phyloP scores from a whole-genome alignment of 2,888 invertebrate genomes.

The Quadriops clusia region DNA sequence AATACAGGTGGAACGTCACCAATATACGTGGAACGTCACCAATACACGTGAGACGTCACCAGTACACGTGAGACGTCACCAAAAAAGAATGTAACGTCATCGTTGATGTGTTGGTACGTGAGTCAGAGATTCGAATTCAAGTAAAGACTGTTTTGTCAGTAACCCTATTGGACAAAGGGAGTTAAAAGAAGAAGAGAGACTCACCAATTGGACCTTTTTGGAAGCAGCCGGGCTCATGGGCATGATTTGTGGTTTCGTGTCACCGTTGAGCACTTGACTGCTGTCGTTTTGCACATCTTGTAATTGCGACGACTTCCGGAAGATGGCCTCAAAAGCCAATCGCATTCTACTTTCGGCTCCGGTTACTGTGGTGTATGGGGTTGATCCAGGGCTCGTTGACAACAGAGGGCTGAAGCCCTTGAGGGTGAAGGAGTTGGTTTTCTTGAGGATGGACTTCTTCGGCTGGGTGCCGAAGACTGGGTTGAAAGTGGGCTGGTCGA shows the following conservation, averaged over 20 bases:
- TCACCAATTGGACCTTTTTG: constrained; percentile 82
- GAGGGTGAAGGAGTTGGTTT: constrained; percentile 76
- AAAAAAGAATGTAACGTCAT: too few relatives aligned
- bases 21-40: too few relatives aligned
- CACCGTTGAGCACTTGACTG: constrained; percentile 31
- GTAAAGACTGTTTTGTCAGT: too few relatives aligned
- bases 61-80: too few relatives aligned
- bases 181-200: too few relatives aligned
- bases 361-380: constrained; percentile 75
- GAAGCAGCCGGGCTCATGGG: constrained; percentile 59
- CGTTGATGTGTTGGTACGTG: too few relatives aligned
- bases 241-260: constrained; percentile 36
- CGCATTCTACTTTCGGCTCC: constrained; percentile 80
- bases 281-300: constrained; percentile 59
- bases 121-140: too few relatives aligned
- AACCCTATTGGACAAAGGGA: too few relatives aligned
- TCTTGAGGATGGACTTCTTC: constrained; percentile 85
- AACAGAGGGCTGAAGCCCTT: constrained; percentile 46
- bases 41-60: too few relatives aligned
- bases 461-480: constrained; percentile 37
- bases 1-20: too few relatives aligned
- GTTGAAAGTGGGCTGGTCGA: constrained; percentile 35
- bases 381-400: constrained; percentile 44
- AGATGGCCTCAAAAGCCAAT: constrained; percentile 82
- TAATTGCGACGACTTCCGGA: constrained; percentile 72